Evolutionary conservation across 1,140 invertebrate genomes (phyloP).

Genomic region (Frieseomelitta varia): DNA sequence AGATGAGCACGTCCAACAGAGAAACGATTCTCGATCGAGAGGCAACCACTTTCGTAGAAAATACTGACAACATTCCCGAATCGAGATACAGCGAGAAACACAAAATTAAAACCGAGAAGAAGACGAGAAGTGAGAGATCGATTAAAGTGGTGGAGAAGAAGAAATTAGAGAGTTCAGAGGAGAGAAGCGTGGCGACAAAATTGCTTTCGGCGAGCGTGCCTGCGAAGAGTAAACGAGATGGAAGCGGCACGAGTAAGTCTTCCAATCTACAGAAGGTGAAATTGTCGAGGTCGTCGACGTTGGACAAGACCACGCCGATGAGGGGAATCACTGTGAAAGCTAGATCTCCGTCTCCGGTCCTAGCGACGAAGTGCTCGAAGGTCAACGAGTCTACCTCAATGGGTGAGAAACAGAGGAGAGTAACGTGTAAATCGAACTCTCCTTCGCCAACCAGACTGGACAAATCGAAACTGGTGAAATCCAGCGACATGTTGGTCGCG

Average conservation of each 20-base stretch:
- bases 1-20: background rate
- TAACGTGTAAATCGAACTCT: slow-evolving; percentile 46
- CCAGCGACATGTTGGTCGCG: background rate
- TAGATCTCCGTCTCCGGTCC: slow-evolving; percentile 63
- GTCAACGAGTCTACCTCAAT: slow-evolving; percentile 5
- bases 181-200: background rate
- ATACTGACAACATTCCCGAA: background rate
- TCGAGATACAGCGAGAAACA: background rate
- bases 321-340: slow-evolving; percentile 23
- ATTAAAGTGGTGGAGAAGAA: background rate
- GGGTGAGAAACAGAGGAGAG: background rate
- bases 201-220: background rate
- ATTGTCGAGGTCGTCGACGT: background rate
- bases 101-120: background rate
- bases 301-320: background rate
- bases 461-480: background rate
- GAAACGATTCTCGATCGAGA: background rate
- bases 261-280: slow-evolving; percentile 7
- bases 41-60: background rate
- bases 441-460: slow-evolving; percentile 45
- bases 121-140: background rate
- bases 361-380: slow-evolving; percentile 55
- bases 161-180: background rate
- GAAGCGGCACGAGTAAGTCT: background rate
- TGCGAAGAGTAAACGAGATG: background rate